Evolutionary conservation across 1,140 invertebrate species (phyloP).

Genomic region (Meteorus sp.): DNA sequence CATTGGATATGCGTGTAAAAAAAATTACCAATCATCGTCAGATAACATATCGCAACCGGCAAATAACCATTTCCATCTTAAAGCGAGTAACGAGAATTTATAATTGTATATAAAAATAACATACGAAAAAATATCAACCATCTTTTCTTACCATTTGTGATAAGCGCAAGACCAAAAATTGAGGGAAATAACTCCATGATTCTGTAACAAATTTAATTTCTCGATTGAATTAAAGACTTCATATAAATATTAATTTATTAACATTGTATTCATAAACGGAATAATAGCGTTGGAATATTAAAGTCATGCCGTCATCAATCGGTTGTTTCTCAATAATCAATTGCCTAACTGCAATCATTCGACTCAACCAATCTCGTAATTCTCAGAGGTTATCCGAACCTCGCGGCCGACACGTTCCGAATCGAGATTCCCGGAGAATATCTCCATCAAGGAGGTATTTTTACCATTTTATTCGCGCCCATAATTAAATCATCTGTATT

Average conservation of each 20-base stretch:
- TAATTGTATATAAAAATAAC: background rate
- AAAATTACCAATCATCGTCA: background rate
- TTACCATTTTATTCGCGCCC: background rate
- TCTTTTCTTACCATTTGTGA: constrained; percentile 23
- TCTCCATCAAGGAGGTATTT: constrained; percentile 21
- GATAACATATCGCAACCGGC: background rate
- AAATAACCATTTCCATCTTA: background rate
- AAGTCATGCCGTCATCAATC: too few relatives aligned
- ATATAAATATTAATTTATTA: background rate
- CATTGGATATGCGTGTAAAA: constrained; percentile 6
- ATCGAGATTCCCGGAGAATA: constrained; percentile 25
- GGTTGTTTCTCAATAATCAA: too few relatives aligned
- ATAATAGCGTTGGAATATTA: too few relatives aligned
- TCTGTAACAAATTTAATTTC: constrained; percentile 20
- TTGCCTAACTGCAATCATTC: background rate
- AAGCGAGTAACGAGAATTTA: constrained; percentile 14
- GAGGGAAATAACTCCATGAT: constrained; percentile 15
- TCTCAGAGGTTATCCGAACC: constrained; percentile 16
- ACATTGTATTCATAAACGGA: background rate
- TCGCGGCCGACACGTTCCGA: constrained; percentile 29
- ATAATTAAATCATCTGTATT: constrained; percentile 5
- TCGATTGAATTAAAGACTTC: background rate
- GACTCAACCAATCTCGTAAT: background rate
- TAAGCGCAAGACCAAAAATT: constrained; percentile 13
- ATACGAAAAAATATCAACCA: background rate